Evolutionary conservation across 2,113 vertebrate genomes (phyloP).

Genomic region (Butorides virescens): DNA sequence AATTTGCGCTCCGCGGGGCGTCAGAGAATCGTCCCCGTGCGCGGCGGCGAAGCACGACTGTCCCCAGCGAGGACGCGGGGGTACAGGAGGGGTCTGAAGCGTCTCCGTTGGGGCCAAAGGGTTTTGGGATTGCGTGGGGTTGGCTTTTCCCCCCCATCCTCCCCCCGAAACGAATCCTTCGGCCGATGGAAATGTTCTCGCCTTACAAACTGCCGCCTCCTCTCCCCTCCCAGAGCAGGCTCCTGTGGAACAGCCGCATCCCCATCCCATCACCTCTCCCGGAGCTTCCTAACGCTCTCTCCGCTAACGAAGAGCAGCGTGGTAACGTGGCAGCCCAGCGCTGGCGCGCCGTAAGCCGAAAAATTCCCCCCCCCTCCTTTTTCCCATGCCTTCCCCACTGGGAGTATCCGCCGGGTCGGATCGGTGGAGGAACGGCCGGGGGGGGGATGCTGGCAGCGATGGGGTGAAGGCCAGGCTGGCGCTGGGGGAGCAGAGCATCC

Average conservation of each 20-base stretch:
- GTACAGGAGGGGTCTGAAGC: neutral
- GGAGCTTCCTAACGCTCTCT: neutral
- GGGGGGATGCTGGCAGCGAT: too few relatives aligned
- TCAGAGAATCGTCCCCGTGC: neutral
- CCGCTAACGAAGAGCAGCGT: neutral
- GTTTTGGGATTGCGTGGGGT: neutral
- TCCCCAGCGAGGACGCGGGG: neutral
- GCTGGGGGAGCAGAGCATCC: neutral
- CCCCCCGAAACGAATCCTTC: neutral
- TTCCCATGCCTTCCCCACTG: neutral
- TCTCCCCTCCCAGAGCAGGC: neutral
- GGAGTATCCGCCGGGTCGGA: fast-evolving
- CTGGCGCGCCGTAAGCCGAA: neutral
- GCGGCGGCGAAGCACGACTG: neutral
- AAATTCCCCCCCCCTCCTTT: neutral
- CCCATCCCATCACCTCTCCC: neutral
- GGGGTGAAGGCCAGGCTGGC: neutral
- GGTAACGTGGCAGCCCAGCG: too few relatives aligned
- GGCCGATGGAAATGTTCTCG: neutral
- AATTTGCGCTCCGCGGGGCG: fast-evolving
- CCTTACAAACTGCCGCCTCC: neutral
- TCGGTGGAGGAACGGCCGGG: neutral
- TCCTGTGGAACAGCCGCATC: neutral
- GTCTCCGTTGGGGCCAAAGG: neutral
- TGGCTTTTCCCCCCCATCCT: too few relatives aligned